phyloP scores from a whole-genome alignment of 2,797 vertebrate genomes.

The Microchirus variegatus region DNA sequence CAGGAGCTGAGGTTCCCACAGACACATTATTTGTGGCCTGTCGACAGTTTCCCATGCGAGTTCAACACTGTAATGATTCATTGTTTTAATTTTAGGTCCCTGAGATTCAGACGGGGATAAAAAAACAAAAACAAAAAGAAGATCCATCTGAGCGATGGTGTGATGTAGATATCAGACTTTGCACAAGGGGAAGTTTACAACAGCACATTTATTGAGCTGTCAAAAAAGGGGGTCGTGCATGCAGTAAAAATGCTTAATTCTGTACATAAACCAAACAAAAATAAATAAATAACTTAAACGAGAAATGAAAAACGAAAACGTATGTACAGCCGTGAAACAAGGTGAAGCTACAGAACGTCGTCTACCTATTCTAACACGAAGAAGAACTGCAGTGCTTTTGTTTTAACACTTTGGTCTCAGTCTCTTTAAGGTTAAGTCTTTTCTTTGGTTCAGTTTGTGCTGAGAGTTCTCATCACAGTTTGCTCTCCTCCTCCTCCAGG shows the following conservation, averaged over 20 bases:
- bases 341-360: slow-evolving; percentile 10
- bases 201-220: slow-evolving; percentile 34
- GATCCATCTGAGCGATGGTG: slow-evolving; percentile 16
- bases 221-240: slow-evolving; percentile 46
- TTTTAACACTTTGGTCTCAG: slow-evolving; percentile 56
- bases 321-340: slow-evolving; percentile 59
- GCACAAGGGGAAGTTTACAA: slow-evolving; percentile 5
- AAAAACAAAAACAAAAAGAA: slow-evolving; percentile 32
- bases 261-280: slow-evolving; percentile 62
- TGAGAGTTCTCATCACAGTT: slow-evolving; percentile 78
- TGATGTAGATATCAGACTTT: slow-evolving; percentile 34
- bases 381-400: slow-evolving; percentile 1
- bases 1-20: slow-evolving; percentile 32
- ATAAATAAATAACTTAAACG: slow-evolving; percentile 86
- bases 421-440: slow-evolving; percentile 38
- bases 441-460: slow-evolving; percentile 66
- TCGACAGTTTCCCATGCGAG: slow-evolving; percentile 34
- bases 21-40: slow-evolving; percentile 32
- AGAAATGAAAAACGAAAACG: slow-evolving; percentile 42
- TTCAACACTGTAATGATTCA: slow-evolving; percentile 27
- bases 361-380: slow-evolving; percentile 6
- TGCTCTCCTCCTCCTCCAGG: slow-evolving; percentile 96
- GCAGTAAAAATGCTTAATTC: slow-evolving; percentile 60
- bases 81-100: slow-evolving; percentile 64
- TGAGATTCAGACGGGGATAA: slow-evolving; percentile 13